Percentiles rank a stretch among this genome's conserved stretches.
Conservation (phyloP, 2,113 vertebrate genomes). For the Myotis brandtii region DNA sequence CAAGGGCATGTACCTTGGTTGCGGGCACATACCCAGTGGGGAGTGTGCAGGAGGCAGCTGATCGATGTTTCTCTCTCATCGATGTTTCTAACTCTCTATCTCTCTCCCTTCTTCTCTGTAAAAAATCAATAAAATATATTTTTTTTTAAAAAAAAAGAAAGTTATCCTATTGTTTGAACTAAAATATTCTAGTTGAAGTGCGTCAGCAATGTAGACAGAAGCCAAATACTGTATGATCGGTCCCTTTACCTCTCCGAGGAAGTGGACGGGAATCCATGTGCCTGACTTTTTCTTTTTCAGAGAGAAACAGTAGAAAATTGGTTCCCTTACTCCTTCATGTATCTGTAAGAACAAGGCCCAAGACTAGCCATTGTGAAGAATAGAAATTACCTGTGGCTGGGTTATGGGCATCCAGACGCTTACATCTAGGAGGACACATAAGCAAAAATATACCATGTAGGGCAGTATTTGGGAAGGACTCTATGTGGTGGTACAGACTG, state of each 20-base stretch:
- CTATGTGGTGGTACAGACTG: background rate
- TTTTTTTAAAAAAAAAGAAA: background rate
- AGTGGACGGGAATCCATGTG: background rate
- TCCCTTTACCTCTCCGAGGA: background rate
- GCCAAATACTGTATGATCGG: background rate
- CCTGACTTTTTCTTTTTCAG: background rate
- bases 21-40: too few relatives aligned
- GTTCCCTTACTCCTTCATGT: background rate
- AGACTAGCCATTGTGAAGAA: background rate
- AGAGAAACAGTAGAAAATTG: background rate
- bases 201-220: background rate
- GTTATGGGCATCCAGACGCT: background rate
- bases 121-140: too few relatives aligned
- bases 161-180: background rate
- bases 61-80: too few relatives aligned
- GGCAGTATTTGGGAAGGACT: background rate
- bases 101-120: too few relatives aligned
- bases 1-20: too few relatives aligned
- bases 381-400: background rate
- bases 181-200: background rate
- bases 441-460: background rate
- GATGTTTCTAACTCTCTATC: too few relatives aligned
- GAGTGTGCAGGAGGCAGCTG: too few relatives aligned
- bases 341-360: background rate
- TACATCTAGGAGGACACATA: background rate